Percentiles rank a stretch among this genome's conserved stretches.
phyloP scores from a whole-genome alignment of 2,113 vertebrate genomes.

The Ciconia boyciana region DNA sequence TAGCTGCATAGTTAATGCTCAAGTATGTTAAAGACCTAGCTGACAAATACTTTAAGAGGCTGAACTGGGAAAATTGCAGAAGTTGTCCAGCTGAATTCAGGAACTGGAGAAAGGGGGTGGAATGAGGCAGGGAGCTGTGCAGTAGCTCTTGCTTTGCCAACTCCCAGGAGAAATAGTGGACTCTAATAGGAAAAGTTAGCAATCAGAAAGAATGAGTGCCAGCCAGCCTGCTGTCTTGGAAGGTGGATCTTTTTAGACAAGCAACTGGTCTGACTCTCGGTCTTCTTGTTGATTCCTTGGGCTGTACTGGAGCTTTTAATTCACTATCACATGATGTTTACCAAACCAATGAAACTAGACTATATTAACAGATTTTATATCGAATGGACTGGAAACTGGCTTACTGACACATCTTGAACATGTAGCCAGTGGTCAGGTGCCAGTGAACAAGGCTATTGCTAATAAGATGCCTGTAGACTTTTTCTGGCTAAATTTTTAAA shows the following conservation, averaged over 20 bases:
- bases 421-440: not conserved
- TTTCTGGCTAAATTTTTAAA: not conserved
- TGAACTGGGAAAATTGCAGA: not conserved
- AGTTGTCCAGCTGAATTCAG: not conserved
- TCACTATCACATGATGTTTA: not conserved
- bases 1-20: not conserved
- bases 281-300: not conserved
- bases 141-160: not conserved
- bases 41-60: not conserved
- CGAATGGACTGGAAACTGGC: not conserved
- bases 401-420: not conserved
- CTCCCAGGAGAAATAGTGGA: not conserved
- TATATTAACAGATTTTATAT: not conserved
- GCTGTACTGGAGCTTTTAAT: not conserved
- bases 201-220: not conserved
- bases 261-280: not conserved
- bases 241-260: not conserved
- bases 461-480: not conserved
- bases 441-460: not conserved
- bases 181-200: not conserved
- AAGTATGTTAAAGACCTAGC: not conserved
- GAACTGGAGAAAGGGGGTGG: not conserved
- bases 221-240: not conserved
- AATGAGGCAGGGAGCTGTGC: not conserved
- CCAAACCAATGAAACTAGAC: not conserved